Evolutionary conservation across 2,888 invertebrate genomes (phyloP), one percentile per base, ranked within the genome.

Genomic region (Caenorhabditis sinica): DNA sequence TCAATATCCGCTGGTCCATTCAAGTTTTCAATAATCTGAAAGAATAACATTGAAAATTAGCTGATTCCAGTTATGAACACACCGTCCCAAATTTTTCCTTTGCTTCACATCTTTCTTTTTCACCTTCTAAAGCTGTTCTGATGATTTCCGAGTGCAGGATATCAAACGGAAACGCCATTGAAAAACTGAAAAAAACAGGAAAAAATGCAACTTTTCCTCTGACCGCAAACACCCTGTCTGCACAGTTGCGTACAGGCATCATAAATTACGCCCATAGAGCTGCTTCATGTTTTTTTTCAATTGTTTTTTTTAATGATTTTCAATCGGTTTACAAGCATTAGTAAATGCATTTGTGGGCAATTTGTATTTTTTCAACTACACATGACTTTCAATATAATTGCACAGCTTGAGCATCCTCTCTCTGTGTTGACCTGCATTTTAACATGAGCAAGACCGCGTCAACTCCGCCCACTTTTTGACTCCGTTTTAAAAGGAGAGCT

Each of bases 131-230:
- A 15, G 89, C 86, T 45, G 89, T 89, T 65, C 84, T 79, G 15
- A 92, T 90, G 28, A 92, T 89, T 86, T 92, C 91, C 23, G 89
- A 84, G 71, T 92, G 91, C 9, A 92, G 82, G 58, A 90, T 87
- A 71, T 90, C 89, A 56, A 92, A 89, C 0, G 92, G 92, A 33
- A 92, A 90, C 8, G 80, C 65, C 84, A 83, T 86, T 33, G 28
- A 68, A 25, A 43, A 60, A 45, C 20, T 40, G 40, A 69, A 58
- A 60, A 28, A 69, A 61, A 36, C 9, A 28, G 0, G 45, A 28
- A 45, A 65, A 60, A 60, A 60, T 33, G 13, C n/a, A 1, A 23
- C 1, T 15, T 49, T 49, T n/a, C 17, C 3, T 15, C 1, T 20
- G 25, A 15, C n/a, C 43, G 82, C 71, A 71, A 65, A 65, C 75